Conservation (phyloP, 2,113 vertebrate genomes). For the Hypanus sabinus region DNA sequence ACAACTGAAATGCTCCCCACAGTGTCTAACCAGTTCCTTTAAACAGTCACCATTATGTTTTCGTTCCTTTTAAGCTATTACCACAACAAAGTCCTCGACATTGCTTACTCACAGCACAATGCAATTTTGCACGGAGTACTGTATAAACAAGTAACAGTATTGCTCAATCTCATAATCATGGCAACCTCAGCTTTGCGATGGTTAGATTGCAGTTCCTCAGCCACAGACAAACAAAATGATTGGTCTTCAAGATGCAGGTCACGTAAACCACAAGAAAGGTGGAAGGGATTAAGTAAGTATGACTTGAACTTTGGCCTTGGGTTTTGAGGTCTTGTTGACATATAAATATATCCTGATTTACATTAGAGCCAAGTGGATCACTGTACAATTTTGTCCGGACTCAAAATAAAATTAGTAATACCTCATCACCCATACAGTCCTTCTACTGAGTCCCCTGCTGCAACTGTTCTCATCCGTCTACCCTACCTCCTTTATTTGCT, state of each 20-base stretch:
- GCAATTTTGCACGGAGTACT: not conserved
- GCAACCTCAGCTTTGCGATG: not conserved
- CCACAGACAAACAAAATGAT: slow-evolving; percentile 13
- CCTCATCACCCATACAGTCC: no score
- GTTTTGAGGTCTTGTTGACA: not conserved
- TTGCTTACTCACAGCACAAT: not conserved
- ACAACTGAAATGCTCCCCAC: not conserved
- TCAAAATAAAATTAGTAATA: not conserved
- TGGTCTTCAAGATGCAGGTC: not conserved
- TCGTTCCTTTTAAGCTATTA: not conserved
- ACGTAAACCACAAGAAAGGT: not conserved
- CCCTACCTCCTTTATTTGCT: no score
- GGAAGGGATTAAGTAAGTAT: not conserved
- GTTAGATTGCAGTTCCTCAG: not conserved
- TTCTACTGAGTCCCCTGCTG: no score
- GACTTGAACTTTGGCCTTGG: not conserved
- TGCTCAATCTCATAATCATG: slow-evolving; percentile 15
- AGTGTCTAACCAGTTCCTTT: not conserved
- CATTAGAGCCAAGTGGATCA: not conserved
- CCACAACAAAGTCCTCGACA: not conserved
- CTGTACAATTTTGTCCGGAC: not conserved
- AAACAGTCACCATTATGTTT: not conserved
- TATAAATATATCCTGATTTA: not conserved
- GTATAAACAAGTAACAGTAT: not conserved
- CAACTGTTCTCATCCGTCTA: no score